Evolutionary conservation across 1,140 invertebrate species (phyloP), one percentile per base, ranked within the genome.

Genomic region (Caenorhabditis inopinata): DNA sequence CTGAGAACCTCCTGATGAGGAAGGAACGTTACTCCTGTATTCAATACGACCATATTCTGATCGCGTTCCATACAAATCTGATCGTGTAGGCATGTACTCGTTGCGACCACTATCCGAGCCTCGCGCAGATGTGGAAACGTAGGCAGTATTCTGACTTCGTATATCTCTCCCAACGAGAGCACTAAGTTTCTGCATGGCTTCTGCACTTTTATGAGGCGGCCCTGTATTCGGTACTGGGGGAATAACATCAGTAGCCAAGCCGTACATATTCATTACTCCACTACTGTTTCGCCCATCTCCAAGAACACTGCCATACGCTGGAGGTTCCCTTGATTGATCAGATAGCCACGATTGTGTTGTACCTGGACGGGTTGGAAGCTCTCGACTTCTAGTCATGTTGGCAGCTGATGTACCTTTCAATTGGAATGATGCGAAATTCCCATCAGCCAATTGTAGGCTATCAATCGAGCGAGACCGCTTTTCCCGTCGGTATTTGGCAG

Each of bases 211-310:
- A 74, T 74, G 58, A n/a, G 51, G 38, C 18, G 47, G 29, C 18
- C 76, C 48, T 27, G 47, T 7, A 38, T 46, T 53, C 16, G 73
- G 79, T 18, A 58, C 23, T 25, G 74, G 74, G 12, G 80, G 80
- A 7, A 81, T 76, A 18, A 81, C 80, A 35, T 81, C 80, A 9
- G 80, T 81, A 6, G 80, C 80, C 73, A 81, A 42, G 6, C 80
- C 80, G 35, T 76, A 77, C 74, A 77, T 77, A 42, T 77, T 81
- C 77, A 77, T 53, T 5, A 76, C 78, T 21, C 78, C 78, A 23
- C 46, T 46, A 48, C 18, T 75, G 16, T 42, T 75, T 1, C 58
- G 45, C 1, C 42, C 27, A 35, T 38, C 79, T n/a, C 47, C 79
- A 3, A 58, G 51, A 21, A 81, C 74, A n/a, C 53, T 68, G 16